Base-by-base conservation (phyloP, 1,140 invertebrate species). In the Maconellicoccus hirsutus region DNA sequence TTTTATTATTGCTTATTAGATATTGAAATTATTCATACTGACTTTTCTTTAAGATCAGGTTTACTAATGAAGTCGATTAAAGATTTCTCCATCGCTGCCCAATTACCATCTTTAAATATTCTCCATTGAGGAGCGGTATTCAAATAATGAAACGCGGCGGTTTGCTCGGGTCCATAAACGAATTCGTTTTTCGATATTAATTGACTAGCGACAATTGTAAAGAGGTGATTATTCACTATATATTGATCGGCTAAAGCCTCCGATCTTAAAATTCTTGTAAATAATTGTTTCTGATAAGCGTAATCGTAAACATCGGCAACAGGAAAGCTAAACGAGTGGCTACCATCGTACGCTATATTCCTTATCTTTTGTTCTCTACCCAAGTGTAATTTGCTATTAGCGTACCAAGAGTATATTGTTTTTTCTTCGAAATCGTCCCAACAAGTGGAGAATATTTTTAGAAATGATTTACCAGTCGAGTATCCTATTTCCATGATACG, bases 51-150 rank as follows among this genome's bases (percentile, higher is more conserved):
- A 33, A 6, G 3, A 6, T 33, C 29, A 33, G 29, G 4, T 12
- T 12, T 3, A 33, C 4, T 12, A 12, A 33, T 33, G 12, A 33
- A 33, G 3, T 33, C 29, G 29, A 6, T 33, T 6, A 33, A 3
- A 33, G 29, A 33, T 33, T 33, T 74, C 71, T 76, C 76, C 21
- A 76, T 8, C n/a, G 22, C 19, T 7, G 52, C 39, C 84, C 85
- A 86, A 72, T 85, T 85, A 7, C 80, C 80, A 16, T 74, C 78
- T 74, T 86, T 86, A 72, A 86, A 82, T 8, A 76, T 76, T 71
- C 82, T 79, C 84, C 84, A 86, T 74, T 86, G 83, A 12, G 84
- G 83, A 0, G 80, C 82, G 0, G 79, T 79, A 74, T 86, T 86
- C 2, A 84, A 73, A 71, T 82, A 84, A 73, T 80, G 83, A 71